Evolutionary conservation across 2,113 vertebrate species (phyloP).

Genomic region (Mystacornis crossleyi): DNA sequence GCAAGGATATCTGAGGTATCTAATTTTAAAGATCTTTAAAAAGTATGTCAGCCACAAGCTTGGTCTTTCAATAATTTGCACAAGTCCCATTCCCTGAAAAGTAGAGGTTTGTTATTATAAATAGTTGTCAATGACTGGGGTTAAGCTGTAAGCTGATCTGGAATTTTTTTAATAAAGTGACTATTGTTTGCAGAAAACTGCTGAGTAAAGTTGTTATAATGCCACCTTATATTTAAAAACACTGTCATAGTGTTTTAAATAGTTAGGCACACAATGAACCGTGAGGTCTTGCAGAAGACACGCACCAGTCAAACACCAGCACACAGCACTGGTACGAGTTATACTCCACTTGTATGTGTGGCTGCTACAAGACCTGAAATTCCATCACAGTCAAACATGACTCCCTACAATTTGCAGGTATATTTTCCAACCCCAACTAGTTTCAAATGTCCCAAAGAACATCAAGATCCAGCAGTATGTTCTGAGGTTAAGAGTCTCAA

Average conservation of each 20-base stretch:
- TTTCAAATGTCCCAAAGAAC: neutral
- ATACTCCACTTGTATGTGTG: neutral
- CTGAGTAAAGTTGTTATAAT: constrained; percentile 55
- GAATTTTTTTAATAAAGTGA: constrained; percentile 84
- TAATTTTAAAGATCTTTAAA: neutral
- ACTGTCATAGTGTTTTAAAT: neutral
- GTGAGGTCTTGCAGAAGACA: neutral
- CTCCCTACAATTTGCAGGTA: neutral
- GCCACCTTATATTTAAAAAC: neutral
- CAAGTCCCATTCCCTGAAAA: neutral
- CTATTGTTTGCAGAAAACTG: constrained; percentile 77
- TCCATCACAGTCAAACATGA: neutral
- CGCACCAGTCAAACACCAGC: neutral
- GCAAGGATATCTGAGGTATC: neutral
- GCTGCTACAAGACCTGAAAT: neutral
- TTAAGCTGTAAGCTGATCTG: constrained; percentile 79
- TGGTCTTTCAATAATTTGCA: neutral
- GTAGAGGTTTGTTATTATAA: constrained; percentile 68
- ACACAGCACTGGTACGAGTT: accelerated
- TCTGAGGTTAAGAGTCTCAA: neutral
- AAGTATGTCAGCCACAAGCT: neutral
- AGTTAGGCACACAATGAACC: neutral
- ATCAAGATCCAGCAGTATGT: neutral
- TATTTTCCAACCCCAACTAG: neutral
- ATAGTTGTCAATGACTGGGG: constrained; percentile 36